Evolutionary conservation across 2,888 invertebrate species (phyloP).

Genomic region (Pristionchus fissidentatus): DNA sequence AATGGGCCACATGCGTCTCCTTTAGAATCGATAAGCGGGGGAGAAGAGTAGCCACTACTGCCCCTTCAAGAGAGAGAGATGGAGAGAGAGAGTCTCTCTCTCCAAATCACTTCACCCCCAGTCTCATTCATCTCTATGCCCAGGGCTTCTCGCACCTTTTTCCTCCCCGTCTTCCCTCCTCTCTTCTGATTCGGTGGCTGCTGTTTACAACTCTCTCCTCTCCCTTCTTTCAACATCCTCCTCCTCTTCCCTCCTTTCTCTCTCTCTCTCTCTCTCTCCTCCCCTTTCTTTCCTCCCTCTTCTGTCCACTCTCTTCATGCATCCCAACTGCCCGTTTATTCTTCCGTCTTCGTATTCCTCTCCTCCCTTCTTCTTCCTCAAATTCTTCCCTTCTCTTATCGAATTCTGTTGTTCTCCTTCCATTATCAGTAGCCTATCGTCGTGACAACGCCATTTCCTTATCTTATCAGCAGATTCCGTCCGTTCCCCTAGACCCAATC

Average conservation of each 20-base stretch:
- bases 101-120: constrained; percentile 25
- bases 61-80: background rate
- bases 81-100: too few species aligned
- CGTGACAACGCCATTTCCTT: background rate
- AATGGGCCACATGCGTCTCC: background rate
- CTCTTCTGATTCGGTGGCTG: background rate
- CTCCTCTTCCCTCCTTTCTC: background rate
- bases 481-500: too few species aligned
- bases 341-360: background rate
- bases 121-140: background rate
- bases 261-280: background rate
- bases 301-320: background rate
- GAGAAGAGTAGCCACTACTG: constrained; percentile 36
- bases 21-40: constrained; percentile 28
- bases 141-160: background rate
- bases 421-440: background rate
- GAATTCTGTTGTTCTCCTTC: background rate
- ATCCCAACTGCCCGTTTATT: background rate
- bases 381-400: constrained; percentile 21
- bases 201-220: background rate
- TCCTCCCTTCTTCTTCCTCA: constrained; percentile 24
- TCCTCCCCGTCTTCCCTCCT: background rate
- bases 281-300: background rate
- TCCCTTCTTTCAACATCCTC: constrained; percentile 26
- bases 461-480: background rate